Evolutionary conservation across 92 coral and sea anemone genomes (phyloP).

Genomic region (Micromussa lordhowensis): DNA sequence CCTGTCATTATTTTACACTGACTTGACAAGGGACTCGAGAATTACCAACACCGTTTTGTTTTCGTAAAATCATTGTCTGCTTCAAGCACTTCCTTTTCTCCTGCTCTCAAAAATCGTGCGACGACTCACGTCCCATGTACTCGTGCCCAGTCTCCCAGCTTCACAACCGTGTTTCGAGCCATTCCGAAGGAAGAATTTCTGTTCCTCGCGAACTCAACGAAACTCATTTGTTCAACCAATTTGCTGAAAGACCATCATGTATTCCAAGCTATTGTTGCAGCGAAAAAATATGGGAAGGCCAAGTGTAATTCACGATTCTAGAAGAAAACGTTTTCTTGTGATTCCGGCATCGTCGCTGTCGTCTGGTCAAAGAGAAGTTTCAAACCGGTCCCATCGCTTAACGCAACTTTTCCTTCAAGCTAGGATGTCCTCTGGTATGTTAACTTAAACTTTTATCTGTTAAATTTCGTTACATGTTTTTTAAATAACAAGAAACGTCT

Average conservation of each 20-base stretch:
- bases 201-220: not conserved
- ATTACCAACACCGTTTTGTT: not conserved
- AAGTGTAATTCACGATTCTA: not conserved
- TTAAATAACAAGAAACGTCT: not conserved
- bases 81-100: not conserved
- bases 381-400: not conserved
- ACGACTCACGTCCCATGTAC: not conserved
- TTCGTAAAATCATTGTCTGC: not conserved
- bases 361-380: not conserved
- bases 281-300: conserved; percentile 12
- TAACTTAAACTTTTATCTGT: not conserved
- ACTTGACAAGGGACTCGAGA: not conserved
- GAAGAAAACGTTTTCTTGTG: conserved; percentile 25
- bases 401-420: not conserved
- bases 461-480: not conserved
- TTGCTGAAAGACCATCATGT: not conserved
- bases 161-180: not conserved
- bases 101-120: conserved; percentile 12
- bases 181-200: not conserved
- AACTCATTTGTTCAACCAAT: not conserved
- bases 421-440: conserved; percentile 1
- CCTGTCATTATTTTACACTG: not conserved
- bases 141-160: conserved; percentile 23
- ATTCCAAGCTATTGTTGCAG: conserved; percentile 20
- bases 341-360: not conserved